Evolutionary conservation across 2,797 vertebrate genomes (phyloP), one percentile per base, ranked within the genome.

Genomic region (Anabacerthia variegaticeps): DNA sequence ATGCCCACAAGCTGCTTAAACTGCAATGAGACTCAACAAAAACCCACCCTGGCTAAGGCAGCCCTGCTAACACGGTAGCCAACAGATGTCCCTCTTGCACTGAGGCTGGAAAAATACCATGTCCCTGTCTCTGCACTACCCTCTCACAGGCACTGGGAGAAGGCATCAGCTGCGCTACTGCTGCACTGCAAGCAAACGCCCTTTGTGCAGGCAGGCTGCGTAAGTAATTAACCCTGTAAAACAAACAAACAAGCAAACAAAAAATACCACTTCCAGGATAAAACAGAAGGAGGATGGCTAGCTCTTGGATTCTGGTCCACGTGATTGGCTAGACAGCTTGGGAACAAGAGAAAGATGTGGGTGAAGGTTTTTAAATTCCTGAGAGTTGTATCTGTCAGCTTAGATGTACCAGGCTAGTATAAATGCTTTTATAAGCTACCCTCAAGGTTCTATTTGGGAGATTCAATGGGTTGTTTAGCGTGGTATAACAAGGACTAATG

Each of bases 81-180:
- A 75, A 71, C 82, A 96, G 96, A 92, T 95, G 96, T 73, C 95
- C 76, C 95, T 71, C 84, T 95, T 85, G 92, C 85, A 91, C 89
- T 3, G 81, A 93, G 56, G 9, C 44, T 90, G 84, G 76, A 82
- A 80, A 74, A 89, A 65, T 3, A 10, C 14, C 20, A 0, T 1
- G 12, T 43, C 28, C 36, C 39, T 28, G 10, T 19, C 55, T 12
- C 80, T 81, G 88, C 91, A 63, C 23, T 78, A 49, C 71, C 20
- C 43, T 54, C 52, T 34, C 20, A 8, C 82, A 68, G 75, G 17
- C 95, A 24, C 92, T 44, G 76, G 89, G 79, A 88, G 92, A 86
- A 75, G 56, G 62, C 89, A 54, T 9, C 49, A 2, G 87, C 93
- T 41, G 49, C 82, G 52, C 68, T 44, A 6, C 26, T 23, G 77